Base-by-base conservation (phyloP, 2,113 vertebrate genomes). In the Halcyon malimbica region DNA sequence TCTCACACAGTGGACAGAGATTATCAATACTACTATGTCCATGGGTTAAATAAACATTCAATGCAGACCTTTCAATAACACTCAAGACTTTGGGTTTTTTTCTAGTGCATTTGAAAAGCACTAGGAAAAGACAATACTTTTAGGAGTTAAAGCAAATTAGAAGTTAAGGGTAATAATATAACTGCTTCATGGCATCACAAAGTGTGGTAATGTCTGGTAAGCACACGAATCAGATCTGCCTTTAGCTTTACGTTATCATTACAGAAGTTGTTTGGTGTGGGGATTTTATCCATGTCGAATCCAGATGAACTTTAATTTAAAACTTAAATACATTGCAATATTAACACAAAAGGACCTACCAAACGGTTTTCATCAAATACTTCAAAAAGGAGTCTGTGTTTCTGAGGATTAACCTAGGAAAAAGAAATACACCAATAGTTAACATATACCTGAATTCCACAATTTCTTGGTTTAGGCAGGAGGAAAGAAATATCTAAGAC, bases 361-460 rank as follows among this genome's bases (percentile, higher is more conserved):
- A 99, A 97, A 39, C 99, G 99, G 87, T 99, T 99, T 97, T 99
- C 99, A 97, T 99, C 99, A 97, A 99, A 99, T 64, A 99, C 99
- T 98, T 99, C 99, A 71, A 99, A 98, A 63, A 99, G 98, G 48
- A 99, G 98, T 37, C 99, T 98, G 95, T 99, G 99, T 81, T 98
- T 98, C 79, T 97, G 98, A 70, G 99, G 99, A 97, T 98, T 96
- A 84, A 99, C 99, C 99, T 99, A 93, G n/a, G 83, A 93, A 62
- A 95, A 91, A 78, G 41, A 83, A 97, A 83, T 29, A 54, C 0
- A 10, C 59, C 37, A 83, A 67, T 4, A 59, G 60, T 84, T 67
- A 93, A 92, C 65, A 79, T 13, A 73, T 1, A 65, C 5, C 24
- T 48, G 20, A 92, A 84, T 73, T 79, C 4, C 53, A 94, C 35